Base-by-base conservation (phyloP, 2,888 invertebrate species). In the Blastobasis lacticolella region DNA sequence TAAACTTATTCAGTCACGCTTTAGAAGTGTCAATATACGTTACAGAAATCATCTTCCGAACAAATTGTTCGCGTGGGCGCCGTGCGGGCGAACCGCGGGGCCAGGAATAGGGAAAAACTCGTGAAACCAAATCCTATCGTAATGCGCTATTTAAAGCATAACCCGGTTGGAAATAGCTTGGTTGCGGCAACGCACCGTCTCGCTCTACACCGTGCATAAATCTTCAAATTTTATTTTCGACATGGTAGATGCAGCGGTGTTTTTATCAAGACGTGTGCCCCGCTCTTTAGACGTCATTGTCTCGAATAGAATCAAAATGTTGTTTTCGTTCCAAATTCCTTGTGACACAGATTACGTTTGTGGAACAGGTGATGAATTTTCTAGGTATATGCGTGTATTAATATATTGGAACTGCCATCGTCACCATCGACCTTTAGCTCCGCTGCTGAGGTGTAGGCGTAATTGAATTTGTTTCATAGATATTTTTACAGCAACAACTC, bases 71-170 rank as follows among this genome's bases (percentile, higher is more conserved):
- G 76, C 72, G 85, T 84, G 81, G 82, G 83, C 77, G 81, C 67
- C 57, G 74, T 73, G 74, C 78, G 69, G 67, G 23, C 23, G 23
- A 23, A 23, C 23, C 57, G 63, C 67, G 75, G 66, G 73, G 80
- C 76, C 75, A 78, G 69, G 78, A 82, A 81, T 78, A 78, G 84
- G 82, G 84, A 84, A 87, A 87, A 88, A 81, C 81, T 82, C 71
- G 81, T 87, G 88, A 87, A 88, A 88, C 86, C 79, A 85, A 87
- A 88, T 88, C 79, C 88, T 86, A 88, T 85, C 87, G 88, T 85
- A 83, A 87, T 86, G 78, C 71, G 82, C 87, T 88, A 88, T 88
- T 88, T 88, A 81, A 84, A 88, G 86, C 85, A 82, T 85, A 87
- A 84, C 87, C 81, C 78, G 78, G 84, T 79, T 81, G 81, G 79